Percentiles rank a stretch among this genome's conserved stretches.
These are phyloP conservation scores for Choristoneura fumiferana DNA, from an alignment of 1,140 invertebrate species.

Conservation along the genomic window DNA sequence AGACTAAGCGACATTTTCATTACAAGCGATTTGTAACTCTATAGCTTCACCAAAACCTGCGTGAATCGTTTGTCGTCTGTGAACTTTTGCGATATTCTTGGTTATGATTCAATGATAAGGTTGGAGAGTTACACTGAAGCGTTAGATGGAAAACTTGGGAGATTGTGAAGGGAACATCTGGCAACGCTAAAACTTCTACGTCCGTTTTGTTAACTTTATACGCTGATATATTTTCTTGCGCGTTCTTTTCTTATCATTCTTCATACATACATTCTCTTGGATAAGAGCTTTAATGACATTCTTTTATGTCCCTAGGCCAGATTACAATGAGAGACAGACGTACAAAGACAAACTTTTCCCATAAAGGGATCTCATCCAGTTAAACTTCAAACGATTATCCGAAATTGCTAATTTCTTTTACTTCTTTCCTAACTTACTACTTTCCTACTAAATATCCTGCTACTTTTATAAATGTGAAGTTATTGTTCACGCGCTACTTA, in stretches of 20 bases:
- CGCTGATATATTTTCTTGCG: constrained; percentile 14
- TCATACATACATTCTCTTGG: too few relatives aligned
- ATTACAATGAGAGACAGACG: too few relatives aligned
- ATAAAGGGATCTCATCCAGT: too few relatives aligned
- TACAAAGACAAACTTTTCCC: too few relatives aligned
- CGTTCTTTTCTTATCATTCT: neutral
- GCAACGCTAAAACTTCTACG: constrained; percentile 7
- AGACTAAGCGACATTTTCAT: neutral
- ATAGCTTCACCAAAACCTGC: neutral
- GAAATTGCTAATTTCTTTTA: too few relatives aligned
- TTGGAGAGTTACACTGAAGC: constrained; percentile 5
- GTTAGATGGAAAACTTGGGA: constrained; percentile 16
- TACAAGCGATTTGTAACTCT: neutral
- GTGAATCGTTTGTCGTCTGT: neutral
- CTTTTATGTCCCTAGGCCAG: too few relatives aligned
- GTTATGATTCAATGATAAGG: constrained; percentile 1
- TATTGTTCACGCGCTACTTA: too few relatives aligned
- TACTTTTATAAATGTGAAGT: too few relatives aligned
- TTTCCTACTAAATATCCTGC: too few relatives aligned
- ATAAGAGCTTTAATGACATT: too few relatives aligned
- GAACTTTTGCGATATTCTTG: neutral
- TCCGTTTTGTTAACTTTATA: constrained; percentile 18
- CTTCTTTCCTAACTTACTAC: too few relatives aligned
- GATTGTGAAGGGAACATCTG: constrained; percentile 14
- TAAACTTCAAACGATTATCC: too few relatives aligned